A percentile compares a stretch with the other conserved stretches of the same genome.
Conservation (phyloP, 2,888 invertebrate genomes). For the Aspidiotus rigidus region DNA sequence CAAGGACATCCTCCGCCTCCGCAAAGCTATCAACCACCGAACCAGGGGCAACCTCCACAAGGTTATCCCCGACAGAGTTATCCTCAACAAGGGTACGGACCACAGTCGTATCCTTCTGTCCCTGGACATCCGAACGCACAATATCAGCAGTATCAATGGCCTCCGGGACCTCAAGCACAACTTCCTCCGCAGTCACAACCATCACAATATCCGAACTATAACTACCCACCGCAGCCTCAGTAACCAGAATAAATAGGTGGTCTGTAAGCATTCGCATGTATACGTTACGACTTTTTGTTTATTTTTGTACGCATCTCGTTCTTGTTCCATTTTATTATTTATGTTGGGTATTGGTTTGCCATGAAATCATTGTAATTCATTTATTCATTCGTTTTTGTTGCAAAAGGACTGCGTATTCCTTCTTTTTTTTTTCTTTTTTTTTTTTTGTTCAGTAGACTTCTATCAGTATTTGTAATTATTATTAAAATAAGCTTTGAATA, state of each 20-base stretch:
- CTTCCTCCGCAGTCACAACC: constrained; percentile 61
- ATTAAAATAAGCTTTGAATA: no score
- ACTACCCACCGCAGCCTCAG: constrained; percentile 68
- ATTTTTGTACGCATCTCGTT: no score
- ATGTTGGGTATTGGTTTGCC: no score
- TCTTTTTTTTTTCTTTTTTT: no score
- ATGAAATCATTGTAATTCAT: no score
- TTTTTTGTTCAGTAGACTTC: no score
- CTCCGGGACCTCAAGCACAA: constrained; percentile 60
- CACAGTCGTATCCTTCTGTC: constrained; percentile 42
- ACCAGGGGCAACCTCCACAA: constrained; percentile 49
- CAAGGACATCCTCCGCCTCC: constrained; percentile 47
- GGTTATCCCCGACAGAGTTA: constrained; percentile 53
- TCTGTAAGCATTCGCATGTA: no score
- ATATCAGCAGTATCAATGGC: constrained; percentile 54
- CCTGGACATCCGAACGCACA: constrained; percentile 38
- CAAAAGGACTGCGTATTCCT: no score
- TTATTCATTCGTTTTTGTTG: no score
- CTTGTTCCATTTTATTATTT: no score
- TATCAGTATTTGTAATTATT: no score
- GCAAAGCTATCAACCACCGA: constrained; percentile 50
- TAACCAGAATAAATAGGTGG: constrained; percentile 41
- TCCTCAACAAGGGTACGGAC: constrained; percentile 51
- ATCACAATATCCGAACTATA: constrained; percentile 53
- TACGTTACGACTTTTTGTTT: no score